A percentile compares a stretch with the other conserved stretches of the same genome.
These are phyloP conservation scores for Kryphioiulus occultus DNA, from an alignment of 2,888 invertebrate species.

Conservation along the genomic window DNA sequence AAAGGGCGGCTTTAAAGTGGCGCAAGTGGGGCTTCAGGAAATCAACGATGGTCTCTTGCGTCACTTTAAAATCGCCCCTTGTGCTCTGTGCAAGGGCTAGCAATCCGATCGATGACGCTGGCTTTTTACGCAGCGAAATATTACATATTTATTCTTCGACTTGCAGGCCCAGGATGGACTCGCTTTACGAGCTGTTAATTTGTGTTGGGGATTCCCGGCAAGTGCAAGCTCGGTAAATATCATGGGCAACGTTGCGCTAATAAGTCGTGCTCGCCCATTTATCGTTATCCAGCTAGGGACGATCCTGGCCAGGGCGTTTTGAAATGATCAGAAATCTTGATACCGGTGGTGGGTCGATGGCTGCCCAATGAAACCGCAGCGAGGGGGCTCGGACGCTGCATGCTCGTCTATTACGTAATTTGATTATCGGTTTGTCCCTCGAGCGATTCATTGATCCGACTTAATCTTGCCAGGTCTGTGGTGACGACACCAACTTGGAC, in stretches of 20 bases:
- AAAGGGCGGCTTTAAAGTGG: not conserved
- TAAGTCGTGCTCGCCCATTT: not conserved
- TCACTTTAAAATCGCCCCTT: not conserved
- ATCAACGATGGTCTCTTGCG: not conserved
- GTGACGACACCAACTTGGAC: not conserved
- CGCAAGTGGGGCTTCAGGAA: not conserved
- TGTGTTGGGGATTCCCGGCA: not conserved
- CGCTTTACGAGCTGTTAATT: slow-evolving; percentile 2
- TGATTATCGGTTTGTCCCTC: slow-evolving; percentile 45
- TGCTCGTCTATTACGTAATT: slow-evolving; percentile 21
- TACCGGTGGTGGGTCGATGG: slow-evolving; percentile 18
- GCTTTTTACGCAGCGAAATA: not conserved
- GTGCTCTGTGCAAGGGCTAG: not conserved
- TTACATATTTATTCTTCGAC: slow-evolving; percentile 8
- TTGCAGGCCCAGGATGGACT: slow-evolving; percentile 12
- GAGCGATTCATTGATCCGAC: slow-evolving; percentile 39
- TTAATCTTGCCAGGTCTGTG: slow-evolving; percentile 28
- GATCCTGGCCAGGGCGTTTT: not conserved
- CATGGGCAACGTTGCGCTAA: not conserved
- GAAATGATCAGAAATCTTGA: slow-evolving; percentile 24
- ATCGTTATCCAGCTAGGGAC: not conserved
- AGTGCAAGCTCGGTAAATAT: not conserved
- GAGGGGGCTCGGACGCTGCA: not conserved
- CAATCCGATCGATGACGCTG: not conserved
- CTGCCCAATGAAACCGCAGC: slow-evolving; percentile 35